Conservation (phyloP, 1,140 invertebrate genomes). For the Paraescarpia echinospica region DNA sequence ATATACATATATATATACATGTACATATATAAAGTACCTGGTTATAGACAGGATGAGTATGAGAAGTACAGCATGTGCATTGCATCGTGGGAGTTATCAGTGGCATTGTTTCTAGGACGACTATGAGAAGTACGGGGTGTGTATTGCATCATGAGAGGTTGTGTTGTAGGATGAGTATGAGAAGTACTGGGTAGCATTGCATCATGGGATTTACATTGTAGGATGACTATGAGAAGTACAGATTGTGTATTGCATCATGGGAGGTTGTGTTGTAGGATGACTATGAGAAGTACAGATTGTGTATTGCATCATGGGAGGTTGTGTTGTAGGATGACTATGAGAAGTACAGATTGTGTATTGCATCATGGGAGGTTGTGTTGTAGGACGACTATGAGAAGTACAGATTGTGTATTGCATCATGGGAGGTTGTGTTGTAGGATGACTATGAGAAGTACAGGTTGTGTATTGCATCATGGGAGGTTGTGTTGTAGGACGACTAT, state of each 20-base stretch:
- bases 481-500: neutral
- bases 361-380: constrained; percentile 31
- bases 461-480: neutral
- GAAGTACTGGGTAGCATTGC: too few relatives aligned
- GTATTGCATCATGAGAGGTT: constrained; percentile 60
- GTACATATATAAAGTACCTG: too few relatives aligned
- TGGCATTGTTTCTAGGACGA: constrained; percentile 68
- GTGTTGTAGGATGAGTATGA: too few relatives aligned
- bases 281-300: neutral
- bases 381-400: constrained; percentile 83
- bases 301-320: neutral
- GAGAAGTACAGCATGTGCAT: too few relatives aligned
- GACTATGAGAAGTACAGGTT: neutral
- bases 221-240: too few relatives aligned
- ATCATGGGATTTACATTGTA: too few relatives aligned
- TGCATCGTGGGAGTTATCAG: neutral
- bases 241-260: neutral
- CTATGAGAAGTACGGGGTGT: constrained; percentile 83
- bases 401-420: constrained; percentile 72
- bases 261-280: neutral
- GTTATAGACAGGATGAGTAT: too few relatives aligned
- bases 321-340: constrained; percentile 74
- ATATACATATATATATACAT: too few relatives aligned
- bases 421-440: neutral
- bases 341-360: constrained; percentile 82